Evolutionary conservation across 2,888 invertebrate species (phyloP).

Genomic region (Hoplodrina blanda): DNA sequence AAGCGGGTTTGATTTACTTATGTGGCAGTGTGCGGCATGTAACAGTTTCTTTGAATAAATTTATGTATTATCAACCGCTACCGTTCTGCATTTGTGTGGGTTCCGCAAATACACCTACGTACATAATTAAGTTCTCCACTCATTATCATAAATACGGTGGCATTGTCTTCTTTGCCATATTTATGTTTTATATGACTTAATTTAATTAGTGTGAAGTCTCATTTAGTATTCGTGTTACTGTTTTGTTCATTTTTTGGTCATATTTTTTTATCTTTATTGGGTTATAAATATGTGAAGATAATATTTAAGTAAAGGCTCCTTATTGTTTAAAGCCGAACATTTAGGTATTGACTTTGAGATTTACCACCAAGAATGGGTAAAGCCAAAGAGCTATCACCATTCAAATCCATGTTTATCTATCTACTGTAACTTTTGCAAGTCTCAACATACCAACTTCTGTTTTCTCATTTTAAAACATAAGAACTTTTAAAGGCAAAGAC

Average conservation of each 20-base stretch:
- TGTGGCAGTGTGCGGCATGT: constrained; percentile 78
- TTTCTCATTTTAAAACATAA: constrained; percentile 28
- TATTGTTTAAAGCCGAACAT: not conserved
- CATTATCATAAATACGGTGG: constrained; percentile 77
- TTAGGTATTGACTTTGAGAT: not conserved
- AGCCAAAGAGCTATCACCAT: not conserved
- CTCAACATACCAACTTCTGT: not conserved
- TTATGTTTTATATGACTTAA: constrained; percentile 71
- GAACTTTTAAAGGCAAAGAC: constrained; percentile 36
- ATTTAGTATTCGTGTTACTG: constrained; percentile 52
- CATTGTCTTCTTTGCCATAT: constrained; percentile 72
- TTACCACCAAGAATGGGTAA: not conserved
- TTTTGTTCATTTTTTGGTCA: constrained; percentile 36
- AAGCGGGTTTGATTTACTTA: constrained; percentile 88
- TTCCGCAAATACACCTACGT: constrained; percentile 77
- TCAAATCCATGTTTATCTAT: constrained; percentile 3
- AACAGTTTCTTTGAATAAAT: constrained; percentile 84
- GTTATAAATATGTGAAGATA: constrained; percentile 9
- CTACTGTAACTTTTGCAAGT: constrained; percentile 1
- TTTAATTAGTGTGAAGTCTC: constrained; percentile 63
- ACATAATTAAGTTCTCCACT: constrained; percentile 74
- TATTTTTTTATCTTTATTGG: constrained; percentile 25
- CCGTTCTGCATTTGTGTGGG: constrained; percentile 85
- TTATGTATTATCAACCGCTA: constrained; percentile 85
- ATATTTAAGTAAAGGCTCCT: not conserved